Percentiles rank a stretch among this genome's conserved stretches.
Conservation (phyloP, 2,888 invertebrate species). For the Ethmia dodecea region DNA sequence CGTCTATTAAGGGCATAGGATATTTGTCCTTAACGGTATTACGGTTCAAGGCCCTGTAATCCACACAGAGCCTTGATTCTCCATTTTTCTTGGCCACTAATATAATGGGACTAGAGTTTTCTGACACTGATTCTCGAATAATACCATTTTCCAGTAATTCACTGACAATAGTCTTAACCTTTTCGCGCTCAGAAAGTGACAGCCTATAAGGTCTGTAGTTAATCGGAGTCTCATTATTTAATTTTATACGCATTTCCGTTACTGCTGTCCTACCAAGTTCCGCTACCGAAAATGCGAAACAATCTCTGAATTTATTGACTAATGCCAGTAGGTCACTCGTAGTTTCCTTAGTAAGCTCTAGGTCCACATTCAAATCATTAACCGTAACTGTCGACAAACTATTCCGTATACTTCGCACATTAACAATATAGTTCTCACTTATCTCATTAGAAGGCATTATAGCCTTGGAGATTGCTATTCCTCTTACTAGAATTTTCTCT, state of each 20-base stretch:
- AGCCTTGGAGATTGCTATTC: background rate
- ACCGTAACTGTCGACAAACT: constrained; percentile 4
- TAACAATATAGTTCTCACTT: constrained; percentile 17
- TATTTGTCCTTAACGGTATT: constrained; percentile 10
- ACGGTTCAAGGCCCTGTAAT: constrained; percentile 13
- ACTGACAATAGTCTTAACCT: constrained; percentile 4
- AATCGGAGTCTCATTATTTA: background rate
- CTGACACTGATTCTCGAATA: constrained; percentile 5
- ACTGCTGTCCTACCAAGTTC: background rate
- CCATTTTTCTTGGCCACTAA: constrained; percentile 12
- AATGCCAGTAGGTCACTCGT: background rate
- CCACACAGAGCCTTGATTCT: too few relatives aligned
- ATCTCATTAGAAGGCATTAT: background rate
- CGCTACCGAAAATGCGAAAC: background rate
- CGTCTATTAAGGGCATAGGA: too few relatives aligned
- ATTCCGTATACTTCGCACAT: constrained; percentile 10
- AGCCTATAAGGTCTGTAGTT: too few relatives aligned
- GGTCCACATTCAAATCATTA: background rate
- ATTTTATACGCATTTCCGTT: background rate
- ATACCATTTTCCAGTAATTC: constrained; percentile 6
- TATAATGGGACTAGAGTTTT: constrained; percentile 10
- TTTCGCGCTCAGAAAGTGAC: background rate
- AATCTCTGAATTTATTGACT: background rate
- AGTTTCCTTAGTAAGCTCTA: background rate
- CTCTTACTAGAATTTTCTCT: background rate